Percentiles rank a stretch among this genome's conserved stretches.
phyloP scores from a whole-genome alignment of 1,140 invertebrate genomes.

The Notospermus geniculatus region DNA sequence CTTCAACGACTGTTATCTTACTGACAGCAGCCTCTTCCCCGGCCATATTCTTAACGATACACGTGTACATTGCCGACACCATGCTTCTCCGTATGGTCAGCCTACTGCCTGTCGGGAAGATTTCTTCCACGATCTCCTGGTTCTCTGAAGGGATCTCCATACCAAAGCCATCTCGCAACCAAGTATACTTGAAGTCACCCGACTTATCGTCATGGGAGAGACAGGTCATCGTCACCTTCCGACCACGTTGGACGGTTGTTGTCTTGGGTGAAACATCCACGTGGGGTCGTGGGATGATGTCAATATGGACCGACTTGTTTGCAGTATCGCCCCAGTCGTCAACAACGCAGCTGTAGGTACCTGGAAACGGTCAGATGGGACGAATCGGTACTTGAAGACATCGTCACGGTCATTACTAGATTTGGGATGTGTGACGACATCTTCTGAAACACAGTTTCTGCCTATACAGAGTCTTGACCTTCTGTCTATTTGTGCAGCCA shows the following conservation, averaged over 20 bases:
- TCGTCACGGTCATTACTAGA: too few relatives aligned
- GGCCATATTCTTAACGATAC: conserved; percentile 29
- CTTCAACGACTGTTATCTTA: conserved; percentile 22
- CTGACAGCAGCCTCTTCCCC: conserved; percentile 24
- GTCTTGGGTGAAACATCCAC: conserved; percentile 32
- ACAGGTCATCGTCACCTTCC: conserved; percentile 24
- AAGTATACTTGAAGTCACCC: conserved; percentile 26
- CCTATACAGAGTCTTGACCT: too few relatives aligned
- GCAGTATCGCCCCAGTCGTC: conserved; percentile 23
- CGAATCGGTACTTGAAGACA: too few relatives aligned
- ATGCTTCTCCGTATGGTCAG: conserved; percentile 19
- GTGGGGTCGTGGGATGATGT: conserved; percentile 29
- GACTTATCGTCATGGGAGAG: conserved; percentile 32
- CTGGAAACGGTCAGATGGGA: conserved; percentile 14
- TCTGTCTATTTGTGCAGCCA: too few relatives aligned
- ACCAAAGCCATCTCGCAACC: conserved; percentile 20
- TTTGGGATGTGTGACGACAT: too few relatives aligned
- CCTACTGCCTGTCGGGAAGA: conserved; percentile 30
- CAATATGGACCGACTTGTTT: conserved; percentile 23
- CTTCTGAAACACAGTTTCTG: too few relatives aligned
- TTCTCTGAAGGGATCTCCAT: conserved; percentile 13
- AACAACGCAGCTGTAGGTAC: conserved; percentile 29
- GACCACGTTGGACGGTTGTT: conserved; percentile 16
- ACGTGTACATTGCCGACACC: conserved; percentile 27
- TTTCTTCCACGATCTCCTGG: conserved; percentile 30